A percentile compares a stretch with the other conserved stretches of the same genome.
phyloP scores from a whole-genome alignment of 2,797 vertebrate genomes.

The Myotis pilosus region DNA sequence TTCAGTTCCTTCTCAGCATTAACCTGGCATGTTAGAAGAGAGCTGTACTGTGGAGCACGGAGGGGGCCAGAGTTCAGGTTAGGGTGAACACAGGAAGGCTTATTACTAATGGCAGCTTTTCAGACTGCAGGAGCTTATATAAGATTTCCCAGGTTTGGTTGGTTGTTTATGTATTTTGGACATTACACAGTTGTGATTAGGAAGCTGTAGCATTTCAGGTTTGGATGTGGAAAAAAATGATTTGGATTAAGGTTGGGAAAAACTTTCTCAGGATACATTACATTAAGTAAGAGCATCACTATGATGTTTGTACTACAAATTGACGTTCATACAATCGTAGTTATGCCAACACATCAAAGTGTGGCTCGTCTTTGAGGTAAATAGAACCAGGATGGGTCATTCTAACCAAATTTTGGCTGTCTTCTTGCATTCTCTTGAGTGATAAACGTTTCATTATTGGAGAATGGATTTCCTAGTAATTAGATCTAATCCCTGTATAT shows the following conservation, averaged over 20 bases:
- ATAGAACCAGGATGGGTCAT: not conserved
- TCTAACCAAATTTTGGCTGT: not conserved
- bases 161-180: constrained; percentile 39
- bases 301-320: not conserved
- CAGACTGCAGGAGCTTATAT: not conserved
- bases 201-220: not conserved
- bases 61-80: not conserved
- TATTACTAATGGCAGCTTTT: constrained; percentile 62
- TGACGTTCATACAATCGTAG: not conserved
- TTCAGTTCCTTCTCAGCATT: constrained; percentile 69
- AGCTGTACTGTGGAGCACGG: not conserved
- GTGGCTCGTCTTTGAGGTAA: not conserved
- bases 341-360: not conserved
- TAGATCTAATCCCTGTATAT: not conserved
- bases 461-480: not conserved
- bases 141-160: not conserved
- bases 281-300: constrained; percentile 43
- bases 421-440: not conserved
- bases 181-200: constrained; percentile 56
- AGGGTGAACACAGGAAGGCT: not conserved
- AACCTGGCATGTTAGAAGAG: constrained; percentile 63
- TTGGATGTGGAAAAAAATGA: not conserved
- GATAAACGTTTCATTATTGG: not conserved
- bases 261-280: not conserved
- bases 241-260: constrained; percentile 35